A percentile compares a stretch with the other conserved stretches of the same genome.
Evolutionary conservation across 2,888 invertebrate genomes (phyloP).

Genomic region (Ditula angustiorana): DNA sequence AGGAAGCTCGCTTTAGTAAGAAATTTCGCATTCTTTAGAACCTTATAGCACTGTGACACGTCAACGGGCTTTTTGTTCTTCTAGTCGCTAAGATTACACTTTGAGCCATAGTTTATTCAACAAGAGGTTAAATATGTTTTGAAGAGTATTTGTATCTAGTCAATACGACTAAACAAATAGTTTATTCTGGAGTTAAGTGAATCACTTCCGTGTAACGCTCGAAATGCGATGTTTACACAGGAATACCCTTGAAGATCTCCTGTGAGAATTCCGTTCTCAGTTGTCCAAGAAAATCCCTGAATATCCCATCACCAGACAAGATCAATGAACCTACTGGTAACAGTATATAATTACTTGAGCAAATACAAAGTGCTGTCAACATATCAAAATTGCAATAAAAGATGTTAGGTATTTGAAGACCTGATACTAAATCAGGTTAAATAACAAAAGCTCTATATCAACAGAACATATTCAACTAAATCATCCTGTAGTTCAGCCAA

Average conservation of each 20-base stretch:
- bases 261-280: neutral
- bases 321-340: no score
- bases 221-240: neutral
- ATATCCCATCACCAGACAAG: no score
- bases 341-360: neutral
- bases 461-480: conserved; percentile 32
- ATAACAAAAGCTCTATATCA: neutral
- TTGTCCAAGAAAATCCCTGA: no score
- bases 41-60: no score
- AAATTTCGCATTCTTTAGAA: no score
- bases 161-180: neutral
- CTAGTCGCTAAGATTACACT: no score
- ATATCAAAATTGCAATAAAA: neutral
- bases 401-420: neutral
- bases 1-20: no score
- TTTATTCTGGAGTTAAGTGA: neutral
- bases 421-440: neutral
- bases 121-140: neutral
- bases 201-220: neutral
- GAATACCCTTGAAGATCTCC: neutral
- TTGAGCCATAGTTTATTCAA: no score
- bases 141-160: neutral
- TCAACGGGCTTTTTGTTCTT: no score
- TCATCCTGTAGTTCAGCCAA: conserved; percentile 48
- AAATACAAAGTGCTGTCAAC: no score